Evolutionary conservation across 2,888 invertebrate species (phyloP), one percentile per base, ranked within the genome.

Genomic region (Eretmocerus hayati): DNA sequence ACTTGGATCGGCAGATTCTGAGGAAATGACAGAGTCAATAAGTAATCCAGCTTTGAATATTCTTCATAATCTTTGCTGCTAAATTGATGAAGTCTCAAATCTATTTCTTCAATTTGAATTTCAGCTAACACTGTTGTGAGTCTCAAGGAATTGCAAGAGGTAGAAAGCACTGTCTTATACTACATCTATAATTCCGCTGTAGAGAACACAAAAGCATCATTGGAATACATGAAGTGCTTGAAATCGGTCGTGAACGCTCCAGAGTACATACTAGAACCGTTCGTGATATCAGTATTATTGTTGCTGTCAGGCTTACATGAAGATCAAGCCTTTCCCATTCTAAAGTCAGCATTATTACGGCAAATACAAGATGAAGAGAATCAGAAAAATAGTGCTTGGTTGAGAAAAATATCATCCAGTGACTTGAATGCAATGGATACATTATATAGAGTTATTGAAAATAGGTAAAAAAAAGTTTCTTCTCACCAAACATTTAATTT

Each of bases 121-220:
- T 39, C 39, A 8, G 16, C 15, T 3, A 19, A 37, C n/a, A n/a
- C n/a, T n/a, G 18, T 13, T 9, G 16, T 62, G 5, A 60, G 55
- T 32, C 45, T 59, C 6, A 65, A 76, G 56, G 79, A 81, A 56
- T 59, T 76, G n/a, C 69, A 77, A 46, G 76, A 80, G 58, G 74
- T 77, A 2, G 81, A 82, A 65, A 79, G 81, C 56, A 81, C 80
- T 1, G 74, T 82, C 19, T 62, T 82, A 5, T 81, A 76, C 65
- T 78, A 81, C 59, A 76, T 83, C 22, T 69, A 74, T 53, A 71
- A 74, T 49, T 67, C 73, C 2, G 72, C 74, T 2, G 62, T 69
- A 18, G 54, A 72, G 31, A 72, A 74, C 35, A 67, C 74, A 33
- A 69, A 72, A 31, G 69, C 67, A 38, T 67, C 77, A 15, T 74